A percentile compares a stretch with the other conserved stretches of the same genome.
phyloP scores from a whole-genome alignment of 1,140 invertebrate genomes.

The Diachasmimorpha longicaudata region DNA sequence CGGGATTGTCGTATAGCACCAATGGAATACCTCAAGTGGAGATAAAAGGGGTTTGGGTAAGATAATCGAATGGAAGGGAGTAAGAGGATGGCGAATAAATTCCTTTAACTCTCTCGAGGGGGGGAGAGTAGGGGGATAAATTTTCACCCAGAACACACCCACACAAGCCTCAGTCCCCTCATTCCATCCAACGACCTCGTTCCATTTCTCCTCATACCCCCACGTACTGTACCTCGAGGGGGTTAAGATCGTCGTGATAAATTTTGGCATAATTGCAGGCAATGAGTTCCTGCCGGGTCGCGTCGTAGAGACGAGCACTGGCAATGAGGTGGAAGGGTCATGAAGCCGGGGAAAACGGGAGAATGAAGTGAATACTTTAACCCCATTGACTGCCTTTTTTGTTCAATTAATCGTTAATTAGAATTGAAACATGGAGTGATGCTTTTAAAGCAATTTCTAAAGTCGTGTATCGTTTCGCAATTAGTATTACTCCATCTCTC shows the following conservation, averaged over 20 bases:
- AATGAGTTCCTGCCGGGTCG: conserved; percentile 34
- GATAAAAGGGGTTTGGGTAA: conserved; percentile 1
- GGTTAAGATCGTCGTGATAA: conserved; percentile 28
- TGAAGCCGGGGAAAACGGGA: background rate
- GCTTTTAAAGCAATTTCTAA: no score
- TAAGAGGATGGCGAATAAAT: conserved; percentile 5
- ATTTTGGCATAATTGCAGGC: conserved; percentile 34
- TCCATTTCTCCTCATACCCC: background rate
- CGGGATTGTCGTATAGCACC: background rate
- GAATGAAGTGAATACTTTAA: background rate
- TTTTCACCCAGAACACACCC: background rate
- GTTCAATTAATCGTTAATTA: background rate
- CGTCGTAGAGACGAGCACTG: background rate
- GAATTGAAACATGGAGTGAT: background rate
- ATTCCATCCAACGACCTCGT: conserved; percentile 25
- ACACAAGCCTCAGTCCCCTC: conserved; percentile 23
- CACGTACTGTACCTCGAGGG: background rate
- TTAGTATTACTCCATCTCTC: no score
- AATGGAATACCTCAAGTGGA: background rate
- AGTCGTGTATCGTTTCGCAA: no score
- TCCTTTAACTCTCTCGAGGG: conserved; percentile 7
- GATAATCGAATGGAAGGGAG: conserved; percentile 19
- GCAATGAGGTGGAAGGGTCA: conserved; percentile 20
- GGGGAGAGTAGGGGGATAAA: conserved; percentile 6
- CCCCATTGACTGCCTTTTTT: background rate